A percentile compares a stretch with the other conserved stretches of the same genome.
Conservation (phyloP, 1,140 invertebrate species). For the Augochlora pura region DNA sequence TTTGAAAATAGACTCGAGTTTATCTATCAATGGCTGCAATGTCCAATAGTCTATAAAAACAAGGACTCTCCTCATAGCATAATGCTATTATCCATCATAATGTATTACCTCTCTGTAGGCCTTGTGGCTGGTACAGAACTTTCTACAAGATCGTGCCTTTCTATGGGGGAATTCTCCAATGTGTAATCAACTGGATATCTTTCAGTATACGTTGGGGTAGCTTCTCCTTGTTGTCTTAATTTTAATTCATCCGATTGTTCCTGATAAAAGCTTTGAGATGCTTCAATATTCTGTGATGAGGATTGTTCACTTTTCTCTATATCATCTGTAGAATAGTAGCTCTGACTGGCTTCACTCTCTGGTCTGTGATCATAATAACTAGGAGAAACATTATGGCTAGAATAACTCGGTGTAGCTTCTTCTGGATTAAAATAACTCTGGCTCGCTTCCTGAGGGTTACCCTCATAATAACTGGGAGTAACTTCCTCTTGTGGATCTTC, state of each 20-base stretch:
- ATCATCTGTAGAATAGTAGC: slow-evolving; percentile 74
- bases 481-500: slow-evolving; percentile 71
- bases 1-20: slow-evolving; percentile 63
- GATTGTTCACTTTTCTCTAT: slow-evolving; percentile 64
- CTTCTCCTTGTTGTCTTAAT: slow-evolving; percentile 71
- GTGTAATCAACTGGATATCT: slow-evolving; percentile 75
- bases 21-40: slow-evolving; percentile 45
- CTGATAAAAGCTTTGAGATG: slow-evolving; percentile 76
- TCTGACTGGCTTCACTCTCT: slow-evolving; percentile 74
- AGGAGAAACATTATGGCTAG: slow-evolving; percentile 70
- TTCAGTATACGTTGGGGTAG: slow-evolving; percentile 74
- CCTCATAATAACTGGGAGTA: slow-evolving; percentile 73
- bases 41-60: slow-evolving; percentile 47
- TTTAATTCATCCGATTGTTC: slow-evolving; percentile 65
- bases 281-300: slow-evolving; percentile 69
- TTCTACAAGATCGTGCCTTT: slow-evolving; percentile 77
- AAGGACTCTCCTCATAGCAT: slow-evolving; percentile 31
- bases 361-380: slow-evolving; percentile 73
- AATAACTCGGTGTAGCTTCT: slow-evolving; percentile 72
- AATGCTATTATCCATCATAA: slow-evolving; percentile 31
- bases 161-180: slow-evolving; percentile 73
- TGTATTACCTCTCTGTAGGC: slow-evolving; percentile 77
- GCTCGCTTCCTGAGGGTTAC: slow-evolving; percentile 69
- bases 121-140: slow-evolving; percentile 73
- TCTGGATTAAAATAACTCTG: slow-evolving; percentile 74